A percentile compares a stretch with the other conserved stretches of the same genome.
Evolutionary conservation across 1,140 invertebrate species (phyloP).

Genomic region (Thaumatotibia leucotreta): DNA sequence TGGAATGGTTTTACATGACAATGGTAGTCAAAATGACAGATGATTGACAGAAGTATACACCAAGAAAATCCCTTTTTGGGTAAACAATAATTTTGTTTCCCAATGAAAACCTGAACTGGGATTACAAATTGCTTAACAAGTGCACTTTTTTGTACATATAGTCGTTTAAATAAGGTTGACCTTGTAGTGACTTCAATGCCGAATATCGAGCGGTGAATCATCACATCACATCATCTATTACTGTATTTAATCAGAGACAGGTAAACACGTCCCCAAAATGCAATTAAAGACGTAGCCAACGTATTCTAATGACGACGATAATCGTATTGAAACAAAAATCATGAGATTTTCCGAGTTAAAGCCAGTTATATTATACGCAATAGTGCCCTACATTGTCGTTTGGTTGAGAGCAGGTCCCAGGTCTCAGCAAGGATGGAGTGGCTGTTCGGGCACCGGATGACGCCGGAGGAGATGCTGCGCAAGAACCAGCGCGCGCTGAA

Average conservation of each 20-base stretch:
- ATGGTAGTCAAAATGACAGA: neutral
- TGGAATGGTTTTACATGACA: neutral
- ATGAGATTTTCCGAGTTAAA: neutral
- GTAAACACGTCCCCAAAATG: neutral
- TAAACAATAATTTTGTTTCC: slow-evolving; percentile 11
- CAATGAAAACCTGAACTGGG: neutral
- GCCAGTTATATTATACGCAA: neutral
- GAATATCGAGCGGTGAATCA: slow-evolving; percentile 25
- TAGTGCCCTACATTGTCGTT: neutral
- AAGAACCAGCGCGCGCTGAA: slow-evolving; percentile 99
- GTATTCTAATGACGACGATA: neutral
- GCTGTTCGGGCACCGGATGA: slow-evolving; percentile 97
- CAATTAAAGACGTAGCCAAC: neutral
- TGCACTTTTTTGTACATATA: neutral
- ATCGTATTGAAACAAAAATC: neutral
- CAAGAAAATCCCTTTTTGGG: neutral
- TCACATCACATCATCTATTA: slow-evolving; percentile 27
- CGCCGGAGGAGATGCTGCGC: slow-evolving; percentile 98
- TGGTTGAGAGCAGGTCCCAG: neutral
- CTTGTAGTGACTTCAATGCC: neutral
- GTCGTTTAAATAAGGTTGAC: neutral
- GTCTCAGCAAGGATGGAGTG: slow-evolving; percentile 87
- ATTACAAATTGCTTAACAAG: neutral
- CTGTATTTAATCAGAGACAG: slow-evolving; percentile 17
- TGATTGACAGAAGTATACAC: neutral